Percentiles rank a stretch among this genome's conserved stretches.
Evolutionary conservation across 2,113 vertebrate species (phyloP).

Genomic region (Tetraodon nigroviridis): DNA sequence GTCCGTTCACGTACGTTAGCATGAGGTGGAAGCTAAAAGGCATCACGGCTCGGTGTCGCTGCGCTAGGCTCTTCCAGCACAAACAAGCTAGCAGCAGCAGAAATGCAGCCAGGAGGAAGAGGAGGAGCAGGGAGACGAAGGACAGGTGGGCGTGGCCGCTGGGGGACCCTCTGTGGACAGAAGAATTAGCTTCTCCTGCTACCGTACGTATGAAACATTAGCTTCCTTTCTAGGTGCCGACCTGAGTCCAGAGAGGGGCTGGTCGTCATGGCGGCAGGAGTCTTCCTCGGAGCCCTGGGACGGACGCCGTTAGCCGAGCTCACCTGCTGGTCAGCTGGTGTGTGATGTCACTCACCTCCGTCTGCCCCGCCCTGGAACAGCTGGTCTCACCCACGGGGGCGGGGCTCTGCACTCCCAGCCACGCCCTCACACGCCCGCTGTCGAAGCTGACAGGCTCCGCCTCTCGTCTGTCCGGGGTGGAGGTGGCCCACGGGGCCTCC

Average conservation of each 20-base stretch:
- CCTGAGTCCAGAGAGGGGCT: too few relatives aligned
- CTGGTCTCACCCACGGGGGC: neutral
- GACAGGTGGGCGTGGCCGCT: neutral
- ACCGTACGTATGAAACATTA: too few relatives aligned
- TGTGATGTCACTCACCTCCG: constrained; percentile 27
- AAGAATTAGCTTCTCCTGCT: too few relatives aligned
- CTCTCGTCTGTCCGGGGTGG: constrained; percentile 38
- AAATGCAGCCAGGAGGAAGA: constrained; percentile 51
- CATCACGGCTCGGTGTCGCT: constrained; percentile 52
- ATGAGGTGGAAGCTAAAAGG: constrained; percentile 65
- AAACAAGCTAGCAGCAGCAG: constrained; percentile 48
- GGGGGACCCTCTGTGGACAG: neutral
- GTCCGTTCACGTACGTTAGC: constrained; percentile 79
- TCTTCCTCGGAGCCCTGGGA: too few relatives aligned
- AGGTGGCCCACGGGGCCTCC: constrained; percentile 12
- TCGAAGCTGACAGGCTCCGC: constrained; percentile 54
- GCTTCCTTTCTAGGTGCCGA: too few relatives aligned
- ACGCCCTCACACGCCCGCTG: constrained; percentile 68
- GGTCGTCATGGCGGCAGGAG: neutral
- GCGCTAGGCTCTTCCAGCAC: constrained; percentile 30
- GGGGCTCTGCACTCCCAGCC: constrained; percentile 68
- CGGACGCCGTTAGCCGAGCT: too few relatives aligned
- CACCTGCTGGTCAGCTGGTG: too few relatives aligned
- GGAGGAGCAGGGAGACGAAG: constrained; percentile 1
- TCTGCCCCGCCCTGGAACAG: constrained; percentile 64